phyloP scores from a whole-genome alignment of 1,140 invertebrate genomes.

The Bombus sibiricus region DNA sequence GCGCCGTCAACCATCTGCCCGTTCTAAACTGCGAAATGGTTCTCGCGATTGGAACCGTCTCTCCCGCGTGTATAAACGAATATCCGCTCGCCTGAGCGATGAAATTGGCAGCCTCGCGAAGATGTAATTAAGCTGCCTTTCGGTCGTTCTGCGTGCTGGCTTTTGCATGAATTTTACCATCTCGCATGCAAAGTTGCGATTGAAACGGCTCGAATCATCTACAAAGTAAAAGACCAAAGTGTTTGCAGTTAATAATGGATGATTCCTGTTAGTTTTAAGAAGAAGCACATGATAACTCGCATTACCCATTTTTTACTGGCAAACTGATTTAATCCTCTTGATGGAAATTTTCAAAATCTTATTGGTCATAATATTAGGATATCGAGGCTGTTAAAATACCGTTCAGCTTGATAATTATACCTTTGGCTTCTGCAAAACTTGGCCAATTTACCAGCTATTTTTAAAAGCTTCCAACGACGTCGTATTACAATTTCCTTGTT shows the following conservation, averaged over 20 bases:
- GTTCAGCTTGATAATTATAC: too few species aligned
- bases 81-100: background rate
- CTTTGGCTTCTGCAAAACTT: too few species aligned
- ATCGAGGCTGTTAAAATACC: too few species aligned
- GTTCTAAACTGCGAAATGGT: slow-evolving; percentile 23
- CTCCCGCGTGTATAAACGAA: background rate
- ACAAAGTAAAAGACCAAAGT: too few species aligned
- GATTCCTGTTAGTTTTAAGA: too few species aligned
- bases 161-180: background rate
- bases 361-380: too few species aligned
- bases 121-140: background rate
- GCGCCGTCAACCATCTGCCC: slow-evolving; percentile 12
- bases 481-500: too few species aligned
- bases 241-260: background rate
- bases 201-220: background rate
- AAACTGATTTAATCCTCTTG: background rate
- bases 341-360: too few species aligned
- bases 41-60: background rate
- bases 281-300: too few species aligned
- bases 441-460: too few species aligned
- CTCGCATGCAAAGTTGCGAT: background rate
- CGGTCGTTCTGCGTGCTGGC: background rate
- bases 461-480: too few species aligned
- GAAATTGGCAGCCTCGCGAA: background rate
- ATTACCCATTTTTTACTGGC: too few species aligned